Evolutionary conservation across 1,140 invertebrate genomes (phyloP), one percentile per base, ranked within the genome.

Genomic region (Manduca sexta): DNA sequence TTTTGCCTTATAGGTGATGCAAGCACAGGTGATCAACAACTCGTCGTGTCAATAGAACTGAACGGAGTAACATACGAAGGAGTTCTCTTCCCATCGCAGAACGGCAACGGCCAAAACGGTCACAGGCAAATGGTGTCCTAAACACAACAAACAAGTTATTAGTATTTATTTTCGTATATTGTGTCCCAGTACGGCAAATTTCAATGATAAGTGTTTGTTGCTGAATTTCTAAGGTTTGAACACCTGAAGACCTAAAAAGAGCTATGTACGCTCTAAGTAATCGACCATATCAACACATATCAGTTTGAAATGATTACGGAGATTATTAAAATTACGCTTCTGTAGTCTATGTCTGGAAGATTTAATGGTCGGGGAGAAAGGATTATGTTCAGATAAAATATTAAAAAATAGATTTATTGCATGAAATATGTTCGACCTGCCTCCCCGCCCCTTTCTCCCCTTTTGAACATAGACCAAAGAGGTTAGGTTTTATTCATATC

Each of bases 21-120:
- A 15, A 87, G 81, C 51, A 93, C 93, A 52, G 91, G 92, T 2
- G 95, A 97, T 65, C 94, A 92, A 69, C 97, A 97, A 12, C 84
- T 99, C 34, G 93, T 96, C 21, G 96, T 99, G 3, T 97, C 94
- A 61, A 96, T 99, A 92, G 97, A 99, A 81, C 90, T 99, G 33
- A 98, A 99, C 75, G 97, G 97, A 29, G 91, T 94, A 11, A 92
- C 92, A 69, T 97, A 97, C 70, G 93, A 96, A 84, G 95, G 95
- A 8, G 92, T 97, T 10, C 87, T 97, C 1, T 95, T 95, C 79
- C 93, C 95, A 34, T 84, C 85, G 45, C 78, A 87, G 38, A 86
- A 86, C 53, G 75, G 84, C 39, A 87, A 87, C 44, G 87, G 88
- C 45, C 87, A 88, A 69, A 85, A 83, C 38, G 82, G 85, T 4